These are phyloP conservation scores for Ceratotherium simum DNA, from an alignment of 2,113 vertebrate species.

Conservation along the genomic window DNA sequence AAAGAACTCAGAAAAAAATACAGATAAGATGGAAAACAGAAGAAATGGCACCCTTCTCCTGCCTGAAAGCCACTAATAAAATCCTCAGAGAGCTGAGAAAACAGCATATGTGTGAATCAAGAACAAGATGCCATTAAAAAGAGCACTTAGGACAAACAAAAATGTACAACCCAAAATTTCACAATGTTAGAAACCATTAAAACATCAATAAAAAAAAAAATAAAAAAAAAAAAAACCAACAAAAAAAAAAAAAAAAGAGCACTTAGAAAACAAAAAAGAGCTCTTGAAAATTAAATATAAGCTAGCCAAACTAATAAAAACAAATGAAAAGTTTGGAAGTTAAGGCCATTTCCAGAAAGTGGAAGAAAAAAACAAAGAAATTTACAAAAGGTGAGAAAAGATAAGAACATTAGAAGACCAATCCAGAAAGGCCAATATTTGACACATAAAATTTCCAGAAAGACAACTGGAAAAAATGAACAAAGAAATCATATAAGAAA, in stretches of 20 bases:
- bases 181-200: too few species aligned
- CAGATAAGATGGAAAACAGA: neutral
- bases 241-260: too few species aligned
- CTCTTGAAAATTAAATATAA: neutral
- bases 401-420: neutral
- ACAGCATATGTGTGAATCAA: neutral
- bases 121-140: neutral
- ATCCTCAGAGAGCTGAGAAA: neutral
- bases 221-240: too few species aligned
- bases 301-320: neutral
- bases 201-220: too few species aligned
- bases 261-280: neutral
- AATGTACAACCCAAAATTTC: too few species aligned
- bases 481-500: neutral
- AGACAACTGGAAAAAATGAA: neutral
- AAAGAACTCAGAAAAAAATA: neutral
- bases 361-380: slow-evolving; percentile 10
- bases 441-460: neutral
- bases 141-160: neutral
- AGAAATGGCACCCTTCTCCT: neutral
- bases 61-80: neutral
- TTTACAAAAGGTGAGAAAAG: neutral
- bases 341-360: neutral
- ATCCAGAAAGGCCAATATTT: neutral
- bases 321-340: neutral